Percentiles rank a stretch among this genome's conserved stretches.
Evolutionary conservation across 1,140 invertebrate species (phyloP).

Genomic region (Papilio helenus): DNA sequence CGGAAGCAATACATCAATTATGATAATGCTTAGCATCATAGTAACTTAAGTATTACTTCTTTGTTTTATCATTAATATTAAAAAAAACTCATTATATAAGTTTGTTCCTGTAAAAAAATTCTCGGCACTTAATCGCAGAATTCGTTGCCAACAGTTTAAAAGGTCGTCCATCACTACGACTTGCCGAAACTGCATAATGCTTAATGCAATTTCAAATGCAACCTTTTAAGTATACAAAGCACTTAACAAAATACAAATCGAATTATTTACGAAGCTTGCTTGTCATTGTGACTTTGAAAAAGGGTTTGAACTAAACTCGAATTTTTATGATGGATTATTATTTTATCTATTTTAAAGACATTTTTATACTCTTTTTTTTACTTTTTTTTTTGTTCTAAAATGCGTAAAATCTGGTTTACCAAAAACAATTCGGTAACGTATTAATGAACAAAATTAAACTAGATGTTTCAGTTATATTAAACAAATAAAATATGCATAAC

Average conservation of each 20-base stretch:
- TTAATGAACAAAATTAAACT: conserved; percentile 26
- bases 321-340: not conserved
- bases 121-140: conserved; percentile 56
- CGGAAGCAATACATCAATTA: too few relatives aligned
- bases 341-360: not conserved
- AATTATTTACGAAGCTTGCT: conserved; percentile 58
- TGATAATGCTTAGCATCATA: too few relatives aligned
- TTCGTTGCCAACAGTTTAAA: conserved; percentile 79
- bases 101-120: conserved; percentile 45
- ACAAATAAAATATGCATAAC: conserved; percentile 35
- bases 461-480: not conserved
- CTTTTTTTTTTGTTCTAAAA: too few relatives aligned
- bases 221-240: conserved; percentile 69
- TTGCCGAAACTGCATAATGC: conserved; percentile 70
- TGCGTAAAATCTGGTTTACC: not conserved
- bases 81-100: conserved; percentile 25
- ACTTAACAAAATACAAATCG: conserved; percentile 60
- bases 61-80: not conserved
- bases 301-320: too few relatives aligned
- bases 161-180: conserved; percentile 70
- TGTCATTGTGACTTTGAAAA: conserved; percentile 9
- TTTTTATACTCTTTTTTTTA: too few relatives aligned
- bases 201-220: conserved; percentile 70
- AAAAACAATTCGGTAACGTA: conserved; percentile 8
- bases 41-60: too few relatives aligned